A percentile compares a stretch with the other conserved stretches of the same genome.
phyloP scores from a whole-genome alignment of 2,888 invertebrate genomes.

The Diachrysia chrysitis region DNA sequence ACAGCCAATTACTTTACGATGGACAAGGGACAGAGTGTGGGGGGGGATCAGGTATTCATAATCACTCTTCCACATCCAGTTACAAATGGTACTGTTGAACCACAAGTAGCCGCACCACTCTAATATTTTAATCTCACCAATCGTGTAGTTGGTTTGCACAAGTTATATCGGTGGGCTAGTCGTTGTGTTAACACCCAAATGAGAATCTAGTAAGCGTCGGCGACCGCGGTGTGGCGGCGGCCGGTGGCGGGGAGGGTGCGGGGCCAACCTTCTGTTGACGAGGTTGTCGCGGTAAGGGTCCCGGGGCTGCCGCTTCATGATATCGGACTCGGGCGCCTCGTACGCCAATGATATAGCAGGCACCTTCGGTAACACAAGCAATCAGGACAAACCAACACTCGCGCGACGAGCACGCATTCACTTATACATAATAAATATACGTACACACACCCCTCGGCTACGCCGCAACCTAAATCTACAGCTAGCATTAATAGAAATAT shows the following conservation, averaged over 20 bases:
- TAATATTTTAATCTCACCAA: conserved; percentile 67
- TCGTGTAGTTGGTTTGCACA: conserved; percentile 49
- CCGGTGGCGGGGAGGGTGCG: conserved; percentile 68
- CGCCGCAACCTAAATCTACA: conserved; percentile 68
- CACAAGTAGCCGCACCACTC: conserved; percentile 83
- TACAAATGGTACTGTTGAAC: conserved; percentile 78
- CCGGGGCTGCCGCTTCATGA: conserved; percentile 99
- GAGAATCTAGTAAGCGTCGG: conserved; percentile 80
- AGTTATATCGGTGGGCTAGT: conserved; percentile 74
- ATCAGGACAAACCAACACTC: conserved; percentile 83
- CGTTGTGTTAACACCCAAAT: conserved; percentile 83
- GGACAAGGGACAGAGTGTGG: conserved; percentile 46
- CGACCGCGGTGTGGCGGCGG: conserved; percentile 54
- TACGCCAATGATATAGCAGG: conserved; percentile 99
- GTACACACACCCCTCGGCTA: conserved; percentile 71
- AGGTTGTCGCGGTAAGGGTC: conserved; percentile 99
- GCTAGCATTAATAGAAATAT: conserved; percentile 67
- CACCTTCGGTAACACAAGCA: conserved; percentile 93
- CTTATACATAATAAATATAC: conserved; percentile 79
- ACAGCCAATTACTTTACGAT: conserved; percentile 67
- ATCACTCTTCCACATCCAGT: conserved; percentile 89
- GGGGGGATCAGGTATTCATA: conserved; percentile 61
- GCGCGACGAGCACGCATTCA: conserved; percentile 63
- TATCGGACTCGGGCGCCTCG: conserved; percentile 99
- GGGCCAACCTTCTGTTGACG: conserved; percentile 98